Base-by-base conservation (phyloP, 2,113 vertebrate genomes). In the Campylorhamphus procurvoides region DNA sequence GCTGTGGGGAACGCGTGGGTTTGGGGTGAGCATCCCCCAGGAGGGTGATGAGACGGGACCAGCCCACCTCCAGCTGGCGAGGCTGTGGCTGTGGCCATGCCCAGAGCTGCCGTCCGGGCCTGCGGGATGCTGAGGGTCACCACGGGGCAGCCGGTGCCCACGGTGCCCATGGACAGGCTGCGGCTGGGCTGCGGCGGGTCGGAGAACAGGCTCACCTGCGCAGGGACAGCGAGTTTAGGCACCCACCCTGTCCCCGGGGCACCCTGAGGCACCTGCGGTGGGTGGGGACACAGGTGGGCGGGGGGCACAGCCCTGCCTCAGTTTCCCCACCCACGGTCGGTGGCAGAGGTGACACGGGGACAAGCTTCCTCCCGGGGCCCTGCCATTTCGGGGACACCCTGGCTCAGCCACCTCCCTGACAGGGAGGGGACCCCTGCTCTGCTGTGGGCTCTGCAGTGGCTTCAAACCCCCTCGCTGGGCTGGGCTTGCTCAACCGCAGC, bases 151-250 rank as follows among this genome's bases (percentile, higher is more conserved):
- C 98, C 89, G 14, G 87, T 75, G 8, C 75, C 83, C 62, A 98
- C 18, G 3, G 86, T 85, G 82, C 98, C 98, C 33, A 91, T 39
- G 14, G 92, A 1, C 19, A 97, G 93, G 67, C 90, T 87, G 79
- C 90, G 97, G 83, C 96, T 97, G n/a, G 99, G 98, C 92, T 78
- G 97, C 0, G 98, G 98, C 0, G 97, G 98, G 59, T 99, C 98
- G 0, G 98, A 98, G 69, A 98, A 98, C 33, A 99, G 97, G 90
- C 96, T 98, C 25, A 99, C 99, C 99, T 99, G 94, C 14, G 53
- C 53, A 52, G 40, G 77, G 78, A 87, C 47, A 87, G 58, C 17
- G 18, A n/a, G 18, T 50, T 87, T 0, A 2, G 55, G 44, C 23
- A 66, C 49, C 11, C 67, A 33, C 15, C 23, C 69, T 9, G 17